Evolutionary conservation across 2,797 vertebrate species (phyloP).

Genomic region (Epinephelus coioides): DNA sequence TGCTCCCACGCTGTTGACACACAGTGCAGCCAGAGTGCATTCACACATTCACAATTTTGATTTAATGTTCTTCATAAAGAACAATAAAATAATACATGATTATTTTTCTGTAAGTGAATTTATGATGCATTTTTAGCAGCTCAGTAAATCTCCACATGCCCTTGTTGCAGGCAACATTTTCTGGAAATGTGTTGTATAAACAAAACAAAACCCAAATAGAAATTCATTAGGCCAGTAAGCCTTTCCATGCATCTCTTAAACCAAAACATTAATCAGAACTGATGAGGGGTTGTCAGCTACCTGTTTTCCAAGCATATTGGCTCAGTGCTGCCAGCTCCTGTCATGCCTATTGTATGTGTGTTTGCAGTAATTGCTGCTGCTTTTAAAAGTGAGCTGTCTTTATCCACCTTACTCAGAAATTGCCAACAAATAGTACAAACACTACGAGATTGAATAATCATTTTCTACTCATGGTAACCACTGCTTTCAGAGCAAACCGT

Average conservation of each 20-base stretch:
- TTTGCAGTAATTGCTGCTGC: conserved; percentile 47
- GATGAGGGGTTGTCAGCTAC: conserved; percentile 43
- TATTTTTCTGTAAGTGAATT: background rate
- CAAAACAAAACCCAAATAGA: background rate
- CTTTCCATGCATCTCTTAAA: conserved; percentile 7
- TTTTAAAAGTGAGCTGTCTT: conserved; percentile 34
- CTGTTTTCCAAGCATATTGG: conserved; percentile 36
- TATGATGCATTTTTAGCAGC: conserved; percentile 3
- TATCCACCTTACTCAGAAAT: conserved; percentile 41
- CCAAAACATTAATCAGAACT: conserved; percentile 40
- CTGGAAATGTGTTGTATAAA: background rate
- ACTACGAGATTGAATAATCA: conserved; percentile 46
- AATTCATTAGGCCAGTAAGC: conserved; percentile 9
- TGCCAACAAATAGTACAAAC: conserved; percentile 25
- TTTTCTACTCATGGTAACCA: conserved; percentile 45
- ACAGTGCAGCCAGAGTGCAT: background rate
- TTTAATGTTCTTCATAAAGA: background rate
- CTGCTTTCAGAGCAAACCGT: conserved; percentile 39
- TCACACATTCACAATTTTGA: background rate
- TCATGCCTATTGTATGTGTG: conserved; percentile 15
- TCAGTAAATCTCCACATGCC: background rate
- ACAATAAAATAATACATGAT: background rate
- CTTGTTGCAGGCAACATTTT: background rate
- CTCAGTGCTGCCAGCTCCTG: conserved; percentile 11
- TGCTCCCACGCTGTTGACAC: background rate